These are phyloP conservation scores for Platynereis dumerilii DNA, from an alignment of 2,888 invertebrate species.

Conservation along the genomic window DNA sequence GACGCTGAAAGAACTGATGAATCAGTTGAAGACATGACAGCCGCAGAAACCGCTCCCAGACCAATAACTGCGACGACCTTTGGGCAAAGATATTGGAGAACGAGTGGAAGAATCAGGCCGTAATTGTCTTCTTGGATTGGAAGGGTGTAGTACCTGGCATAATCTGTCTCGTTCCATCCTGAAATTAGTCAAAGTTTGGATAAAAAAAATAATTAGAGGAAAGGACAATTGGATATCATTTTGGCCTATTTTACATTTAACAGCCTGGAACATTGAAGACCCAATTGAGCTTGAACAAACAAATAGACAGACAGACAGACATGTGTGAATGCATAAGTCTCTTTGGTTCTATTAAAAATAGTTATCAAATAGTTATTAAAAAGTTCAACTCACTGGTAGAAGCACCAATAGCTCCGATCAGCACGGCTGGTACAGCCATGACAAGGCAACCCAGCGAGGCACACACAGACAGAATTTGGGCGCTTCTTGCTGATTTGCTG, in stretches of 20 bases:
- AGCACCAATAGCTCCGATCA: conserved; percentile 96
- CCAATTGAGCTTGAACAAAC: too few species aligned
- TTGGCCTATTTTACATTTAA: too few species aligned
- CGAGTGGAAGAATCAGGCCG: conserved; percentile 93
- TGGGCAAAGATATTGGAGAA: conserved; percentile 91
- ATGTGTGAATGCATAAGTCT: too few species aligned
- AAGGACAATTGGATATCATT: too few species aligned
- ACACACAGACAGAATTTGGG: conserved; percentile 92
- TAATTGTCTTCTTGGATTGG: conserved; percentile 67
- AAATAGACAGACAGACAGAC: too few species aligned
- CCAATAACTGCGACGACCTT: conserved; percentile 94
- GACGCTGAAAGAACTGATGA: conserved; percentile 33
- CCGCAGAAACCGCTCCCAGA: conserved; percentile 93
- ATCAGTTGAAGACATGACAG: conserved; percentile 60
- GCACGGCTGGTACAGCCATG: conserved; percentile 95
- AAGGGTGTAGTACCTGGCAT: conserved; percentile 30
- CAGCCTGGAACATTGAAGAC: too few species aligned
- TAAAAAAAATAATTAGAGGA: too few species aligned
- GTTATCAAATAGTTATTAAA: too few species aligned
- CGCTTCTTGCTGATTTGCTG: conserved; percentile 90
- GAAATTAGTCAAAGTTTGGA: too few species aligned
- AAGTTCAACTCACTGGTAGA: conserved; percentile 85
- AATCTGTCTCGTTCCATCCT: conserved; percentile 33
- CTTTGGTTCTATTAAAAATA: too few species aligned
- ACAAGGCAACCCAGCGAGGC: conserved; percentile 93